Base-by-base conservation (phyloP, 2,888 invertebrate genomes). In the Pterobdella sp. region DNA sequence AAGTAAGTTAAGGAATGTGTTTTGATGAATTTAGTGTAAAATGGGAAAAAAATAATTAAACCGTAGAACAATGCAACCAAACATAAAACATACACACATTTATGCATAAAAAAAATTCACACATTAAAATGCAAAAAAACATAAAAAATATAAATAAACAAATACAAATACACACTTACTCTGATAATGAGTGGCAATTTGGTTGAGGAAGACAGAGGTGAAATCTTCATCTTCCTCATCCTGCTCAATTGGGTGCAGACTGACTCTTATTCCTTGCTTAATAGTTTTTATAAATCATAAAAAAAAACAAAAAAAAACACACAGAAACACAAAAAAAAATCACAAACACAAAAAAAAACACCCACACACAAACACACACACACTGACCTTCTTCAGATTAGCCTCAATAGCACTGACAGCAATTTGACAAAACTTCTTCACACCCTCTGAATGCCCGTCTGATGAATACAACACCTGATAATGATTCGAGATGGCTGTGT, bases 131-230 rank as follows among this genome's bases (percentile, higher is more conserved):
- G n/a, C n/a, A n/a, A n/a, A n/a, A n/a, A n/a, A n/a, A n/a, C n/a
- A n/a, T n/a, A n/a, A n/a, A n/a, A n/a, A n/a, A n/a, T n/a, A n/a
- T n/a, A n/a, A n/a, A n/a, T n/a, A n/a, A n/a, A n/a, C n/a, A n/a
- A n/a, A n/a, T n/a, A n/a, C n/a, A n/a, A n/a, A n/a, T n/a, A 34
- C 10, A 22, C 60, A 10, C 81, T 77, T 77, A 82, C 82, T 80
- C 71, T 77, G 76, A 72, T 77, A 80, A 10, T 78, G 76, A 3
- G 75, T 71, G 14, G 79, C 79, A 7, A 81, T 75, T 74, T 80
- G 79, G 10, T 79, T 73, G 37, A 56, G 70, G 22, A 82, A 74
- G 68, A 80, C 73, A 14, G 76, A 66, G 0, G 69, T 74, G 42
- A 77, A 64, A 42, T 79, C 77, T 1, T 74, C 75, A 1, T 72